Base-by-base conservation (phyloP, 2,797 vertebrate genomes). In the Alcedo quadribrachys region DNA sequence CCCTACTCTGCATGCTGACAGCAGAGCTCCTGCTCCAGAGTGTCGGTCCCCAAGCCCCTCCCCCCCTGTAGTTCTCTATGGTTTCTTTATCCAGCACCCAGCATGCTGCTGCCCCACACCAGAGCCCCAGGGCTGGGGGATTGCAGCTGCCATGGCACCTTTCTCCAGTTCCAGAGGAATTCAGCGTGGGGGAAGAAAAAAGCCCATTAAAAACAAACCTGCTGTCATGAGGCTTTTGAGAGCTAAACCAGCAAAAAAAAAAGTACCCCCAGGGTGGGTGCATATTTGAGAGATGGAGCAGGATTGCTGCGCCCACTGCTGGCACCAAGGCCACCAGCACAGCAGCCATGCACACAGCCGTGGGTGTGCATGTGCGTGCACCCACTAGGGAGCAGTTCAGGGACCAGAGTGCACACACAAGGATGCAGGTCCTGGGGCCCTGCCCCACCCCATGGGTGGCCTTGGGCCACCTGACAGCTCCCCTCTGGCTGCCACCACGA, bases 241-340 rank as follows among this genome's bases (percentile, higher is more conserved):
- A 81, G 46, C 83, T 76, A 75, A 92, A 93, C 15, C 25, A 85
- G 45, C 6, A 8, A 81, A 46, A 12, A 19, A 24, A 18, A 45
- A 69, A 54, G 14, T 28, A 45, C 24, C 35, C 25, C 17, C 21
- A 28, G 67, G 14, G 7, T 57, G 35, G 45, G 73, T 93, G n/a
- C 32, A 88, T 9, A 3, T 25, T 75, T 50, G 43, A 76, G 33
- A 33, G 76, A 81, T 40, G 75, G 22, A 78, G 35, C 0, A 0
- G 71, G 67, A 83, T 51, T 48, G 35, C 81, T 93, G 92, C 61
- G 30, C 79, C 73, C 89, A 32, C 75, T 93, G 90, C 80, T 57
- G 63, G 68, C 1, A 2, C 75, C 7, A 2, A 19, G 3, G 71
- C 75, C 11, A 9, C 42, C 78, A 57, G 66, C 83, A 54, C 48